Conservation (phyloP, 2,113 vertebrate genomes). For the Phoenicopterus ruber region DNA sequence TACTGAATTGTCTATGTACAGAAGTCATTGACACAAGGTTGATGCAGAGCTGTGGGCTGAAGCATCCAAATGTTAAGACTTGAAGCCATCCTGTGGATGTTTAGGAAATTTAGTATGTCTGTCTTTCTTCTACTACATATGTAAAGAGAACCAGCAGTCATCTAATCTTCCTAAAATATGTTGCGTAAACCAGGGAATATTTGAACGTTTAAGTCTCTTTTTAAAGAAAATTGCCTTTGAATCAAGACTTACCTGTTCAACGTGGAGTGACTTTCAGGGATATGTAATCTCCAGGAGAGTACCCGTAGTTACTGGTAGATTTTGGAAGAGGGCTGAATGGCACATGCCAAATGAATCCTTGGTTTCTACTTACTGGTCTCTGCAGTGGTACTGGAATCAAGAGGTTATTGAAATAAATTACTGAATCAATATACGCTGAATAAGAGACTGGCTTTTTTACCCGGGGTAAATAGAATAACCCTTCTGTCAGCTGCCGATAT, state of each 20-base stretch:
- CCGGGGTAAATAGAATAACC: neutral
- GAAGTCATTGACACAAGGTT: neutral
- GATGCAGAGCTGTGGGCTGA: neutral
- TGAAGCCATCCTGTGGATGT: neutral
- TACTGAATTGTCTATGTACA: neutral
- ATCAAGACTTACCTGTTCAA: neutral
- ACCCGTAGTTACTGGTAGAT: neutral
- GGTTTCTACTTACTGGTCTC: neutral
- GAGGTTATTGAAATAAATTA: neutral
- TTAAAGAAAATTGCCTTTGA: neutral
- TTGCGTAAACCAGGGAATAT: neutral
- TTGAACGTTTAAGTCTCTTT: neutral
- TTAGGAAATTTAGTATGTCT: neutral
- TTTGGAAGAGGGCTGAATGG: neutral
- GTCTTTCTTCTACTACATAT: neutral
- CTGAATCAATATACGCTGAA: neutral
- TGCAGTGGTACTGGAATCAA: neutral
- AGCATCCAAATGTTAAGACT: neutral
- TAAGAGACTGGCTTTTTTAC: neutral
- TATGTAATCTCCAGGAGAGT: neutral
- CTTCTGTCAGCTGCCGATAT: neutral
- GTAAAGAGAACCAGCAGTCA: neutral
- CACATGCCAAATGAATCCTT: neutral
- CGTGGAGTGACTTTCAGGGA: neutral
- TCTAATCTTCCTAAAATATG: neutral